Conservation (phyloP, 2,888 invertebrate genomes). For the Drosophila antonietae region DNA sequence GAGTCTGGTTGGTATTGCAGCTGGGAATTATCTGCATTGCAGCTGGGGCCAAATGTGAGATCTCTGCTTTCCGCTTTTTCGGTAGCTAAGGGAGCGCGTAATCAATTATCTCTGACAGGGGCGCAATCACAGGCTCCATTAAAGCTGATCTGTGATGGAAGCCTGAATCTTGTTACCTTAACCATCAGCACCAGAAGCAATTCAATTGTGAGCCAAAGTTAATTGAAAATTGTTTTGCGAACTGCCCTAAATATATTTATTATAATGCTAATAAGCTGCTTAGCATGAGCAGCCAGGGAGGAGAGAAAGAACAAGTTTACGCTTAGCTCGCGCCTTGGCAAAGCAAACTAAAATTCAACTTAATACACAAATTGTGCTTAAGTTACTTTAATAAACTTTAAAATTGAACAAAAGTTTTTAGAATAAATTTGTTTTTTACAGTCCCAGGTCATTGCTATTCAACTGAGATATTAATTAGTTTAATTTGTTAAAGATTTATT, state of each 20-base stretch:
- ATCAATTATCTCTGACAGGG: constrained; percentile 53
- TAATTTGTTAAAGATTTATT: no score
- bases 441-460: no score
- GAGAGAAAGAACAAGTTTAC: no score
- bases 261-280: no score
- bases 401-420: no score
- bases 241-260: neutral
- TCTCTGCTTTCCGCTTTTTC: constrained; percentile 9
- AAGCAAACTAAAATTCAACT: no score
- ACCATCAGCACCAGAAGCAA: neutral
- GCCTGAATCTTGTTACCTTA: constrained; percentile 2
- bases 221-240: neutral
- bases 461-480: no score
- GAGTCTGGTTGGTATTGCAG: neutral
- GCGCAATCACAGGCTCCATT: constrained; percentile 22
- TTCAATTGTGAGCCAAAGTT: neutral
- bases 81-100: constrained; percentile 33
- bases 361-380: no score
- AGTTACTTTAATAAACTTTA: no score
- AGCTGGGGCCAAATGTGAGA: constrained; percentile 24
- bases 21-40: constrained; percentile 42
- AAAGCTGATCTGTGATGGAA: constrained; percentile 3
- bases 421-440: no score
- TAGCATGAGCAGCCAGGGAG: no score
- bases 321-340: no score